Conservation (phyloP, 2,888 invertebrate genomes). For the Elegia similella region DNA sequence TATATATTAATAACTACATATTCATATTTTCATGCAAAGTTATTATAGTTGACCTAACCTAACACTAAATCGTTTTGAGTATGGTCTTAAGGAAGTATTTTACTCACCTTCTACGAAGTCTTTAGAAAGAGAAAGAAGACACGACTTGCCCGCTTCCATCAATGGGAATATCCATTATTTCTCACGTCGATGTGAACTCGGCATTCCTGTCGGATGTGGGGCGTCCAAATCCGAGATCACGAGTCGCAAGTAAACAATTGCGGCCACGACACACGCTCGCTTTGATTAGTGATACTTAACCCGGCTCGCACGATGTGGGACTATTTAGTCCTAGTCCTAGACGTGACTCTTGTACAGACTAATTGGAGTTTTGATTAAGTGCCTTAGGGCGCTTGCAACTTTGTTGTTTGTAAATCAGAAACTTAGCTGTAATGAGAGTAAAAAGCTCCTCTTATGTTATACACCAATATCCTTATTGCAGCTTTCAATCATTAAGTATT, state of each 20-base stretch:
- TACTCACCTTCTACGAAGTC: no score
- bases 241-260: constrained; percentile 45
- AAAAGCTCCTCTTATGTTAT: no score
- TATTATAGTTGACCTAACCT: no score
- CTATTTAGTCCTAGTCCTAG: neutral
- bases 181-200: constrained; percentile 22
- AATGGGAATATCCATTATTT: constrained; percentile 26
- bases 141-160: constrained; percentile 3
- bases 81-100: no score
- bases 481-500: no score
- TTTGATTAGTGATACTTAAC: constrained; percentile 18
- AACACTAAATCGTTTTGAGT: no score
- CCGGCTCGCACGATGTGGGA: constrained; percentile 4
- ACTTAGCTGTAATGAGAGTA: no score
- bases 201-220: constrained; percentile 56
- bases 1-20: no score
- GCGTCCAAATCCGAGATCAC: constrained; percentile 70
- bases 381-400: neutral
- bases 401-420: neutral
- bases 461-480: no score
- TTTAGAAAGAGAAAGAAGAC: no score
- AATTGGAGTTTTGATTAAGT: constrained; percentile 14
- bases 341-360: constrained; percentile 3
- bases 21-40: no score
- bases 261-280: constrained; percentile 31